Base-by-base conservation (phyloP, 1,140 invertebrate genomes). In the Platorchestia sp. region DNA sequence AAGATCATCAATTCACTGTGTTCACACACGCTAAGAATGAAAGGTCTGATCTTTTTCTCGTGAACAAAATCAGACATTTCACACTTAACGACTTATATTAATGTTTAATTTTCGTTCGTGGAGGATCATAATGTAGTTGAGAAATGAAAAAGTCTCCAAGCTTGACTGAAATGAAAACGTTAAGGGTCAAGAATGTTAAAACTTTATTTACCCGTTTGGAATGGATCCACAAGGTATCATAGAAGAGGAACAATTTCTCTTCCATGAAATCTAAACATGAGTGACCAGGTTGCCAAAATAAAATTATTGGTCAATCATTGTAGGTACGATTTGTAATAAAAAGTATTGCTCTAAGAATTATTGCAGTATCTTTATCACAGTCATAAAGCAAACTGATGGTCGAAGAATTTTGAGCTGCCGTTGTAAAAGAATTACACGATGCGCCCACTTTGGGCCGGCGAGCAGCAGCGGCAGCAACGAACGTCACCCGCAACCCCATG, bases 401-500 rank as follows among this genome's bases (percentile, higher is more conserved):
- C 36, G 27, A 75, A 75, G 59, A 75, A 75, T 75, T 75, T 10
- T 22, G 36, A 22, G 59, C 27, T 19, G 47, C 19, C 36, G 27
- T 36, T 75, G 59, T 75, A 75, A 75, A 75, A 75, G 3, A 75
- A 27, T 75, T 36, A 75, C 59, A 75, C 27, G 59, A 75, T 14
- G 59, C 27, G 10, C 59, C 7, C 36, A 75, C 59, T 75, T 75
- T 10, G 59, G 59, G 27, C 59, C 10, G 3, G 59, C 59, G 10
- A 47, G 91, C 91, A 93, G 43, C 91, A 14, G 91, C 91, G 43
- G 91, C 45, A 14, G 43, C 91, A 93, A 44, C 91, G 45, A 19
- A 44, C 91, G 91, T 47, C 91, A 44, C 45, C 43, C 45, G 45
- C 43, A 93, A 44, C 36, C 43, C 19, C 43, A 75, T 93, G 91